phyloP scores from a whole-genome alignment of 2,797 vertebrate species.

The Myotis findleyi region DNA sequence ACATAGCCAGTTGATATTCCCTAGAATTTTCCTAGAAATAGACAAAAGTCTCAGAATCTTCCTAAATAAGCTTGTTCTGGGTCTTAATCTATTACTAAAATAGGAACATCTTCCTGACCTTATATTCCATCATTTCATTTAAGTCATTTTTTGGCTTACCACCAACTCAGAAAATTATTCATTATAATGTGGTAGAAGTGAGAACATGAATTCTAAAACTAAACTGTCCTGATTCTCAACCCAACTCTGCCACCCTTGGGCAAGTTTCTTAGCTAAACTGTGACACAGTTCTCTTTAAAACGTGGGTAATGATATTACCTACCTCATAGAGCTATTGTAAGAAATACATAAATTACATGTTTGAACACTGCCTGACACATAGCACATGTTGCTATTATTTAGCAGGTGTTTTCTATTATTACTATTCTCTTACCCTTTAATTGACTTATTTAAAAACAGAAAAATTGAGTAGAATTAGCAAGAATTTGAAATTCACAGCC shows the following conservation, averaged over 20 bases:
- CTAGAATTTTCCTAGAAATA: background rate
- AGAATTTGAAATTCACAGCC: background rate
- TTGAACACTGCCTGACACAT: background rate
- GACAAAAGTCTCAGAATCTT: background rate
- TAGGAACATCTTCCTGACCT: background rate
- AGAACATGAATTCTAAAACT: background rate
- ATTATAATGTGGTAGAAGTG: background rate
- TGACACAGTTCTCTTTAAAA: background rate
- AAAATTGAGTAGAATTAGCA: background rate
- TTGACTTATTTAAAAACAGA: background rate
- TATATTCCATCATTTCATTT: background rate
- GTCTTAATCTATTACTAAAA: background rate
- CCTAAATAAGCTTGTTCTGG: background rate
- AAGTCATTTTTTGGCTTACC: background rate
- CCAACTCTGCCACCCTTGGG: background rate
- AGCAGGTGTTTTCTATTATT: background rate
- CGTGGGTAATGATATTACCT: background rate
- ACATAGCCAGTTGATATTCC: background rate
- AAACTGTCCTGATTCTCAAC: background rate
- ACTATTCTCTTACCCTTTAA: background rate
- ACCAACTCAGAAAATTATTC: constrained; percentile 12
- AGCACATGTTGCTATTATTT: background rate
- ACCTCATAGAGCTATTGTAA: background rate
- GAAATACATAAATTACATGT: background rate
- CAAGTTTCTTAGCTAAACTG: background rate